Conservation (phyloP, 1,140 invertebrate genomes). For the Samia ricini region DNA sequence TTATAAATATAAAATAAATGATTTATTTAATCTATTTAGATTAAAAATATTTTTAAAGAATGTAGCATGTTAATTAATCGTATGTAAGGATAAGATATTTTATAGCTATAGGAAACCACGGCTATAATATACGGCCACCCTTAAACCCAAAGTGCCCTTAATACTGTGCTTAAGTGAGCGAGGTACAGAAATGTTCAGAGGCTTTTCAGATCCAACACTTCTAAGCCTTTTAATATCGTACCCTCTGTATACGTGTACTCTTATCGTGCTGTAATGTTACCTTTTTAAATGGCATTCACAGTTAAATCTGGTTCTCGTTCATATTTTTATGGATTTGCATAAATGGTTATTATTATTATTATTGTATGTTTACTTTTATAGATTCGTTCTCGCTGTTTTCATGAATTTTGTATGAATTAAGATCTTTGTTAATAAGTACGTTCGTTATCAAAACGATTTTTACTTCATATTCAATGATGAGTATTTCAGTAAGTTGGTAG, state of each 20-base stretch:
- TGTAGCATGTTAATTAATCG: not conserved
- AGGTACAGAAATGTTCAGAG: slow-evolving; percentile 69
- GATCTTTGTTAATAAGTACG: too few species aligned
- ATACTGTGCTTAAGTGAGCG: slow-evolving; percentile 74
- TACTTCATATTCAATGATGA: too few species aligned
- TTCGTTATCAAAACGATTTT: too few species aligned
- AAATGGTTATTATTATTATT: not conserved
- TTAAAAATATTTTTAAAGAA: too few species aligned
- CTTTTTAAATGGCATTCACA: slow-evolving; percentile 49
- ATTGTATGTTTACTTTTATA: not conserved
- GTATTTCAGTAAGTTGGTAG: too few species aligned
- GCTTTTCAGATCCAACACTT: slow-evolving; percentile 72
- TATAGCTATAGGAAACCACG: slow-evolving; percentile 38
- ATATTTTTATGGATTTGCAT: slow-evolving; percentile 5
- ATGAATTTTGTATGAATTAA: too few species aligned
- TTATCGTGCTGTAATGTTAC: slow-evolving; percentile 51
- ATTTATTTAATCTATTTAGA: too few species aligned
- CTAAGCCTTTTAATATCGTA: slow-evolving; percentile 74
- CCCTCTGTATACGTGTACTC: slow-evolving; percentile 42
- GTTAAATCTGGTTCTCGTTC: slow-evolving; percentile 30
- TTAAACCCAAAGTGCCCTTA: slow-evolving; percentile 70
- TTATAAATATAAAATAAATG: too few species aligned
- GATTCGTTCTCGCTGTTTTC: not conserved
- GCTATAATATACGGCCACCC: slow-evolving; percentile 64
- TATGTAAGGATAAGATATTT: not conserved